These are phyloP conservation scores for Steinernema carpocapsae DNA, from an alignment of 2,888 invertebrate genomes.

Conservation along the genomic window DNA sequence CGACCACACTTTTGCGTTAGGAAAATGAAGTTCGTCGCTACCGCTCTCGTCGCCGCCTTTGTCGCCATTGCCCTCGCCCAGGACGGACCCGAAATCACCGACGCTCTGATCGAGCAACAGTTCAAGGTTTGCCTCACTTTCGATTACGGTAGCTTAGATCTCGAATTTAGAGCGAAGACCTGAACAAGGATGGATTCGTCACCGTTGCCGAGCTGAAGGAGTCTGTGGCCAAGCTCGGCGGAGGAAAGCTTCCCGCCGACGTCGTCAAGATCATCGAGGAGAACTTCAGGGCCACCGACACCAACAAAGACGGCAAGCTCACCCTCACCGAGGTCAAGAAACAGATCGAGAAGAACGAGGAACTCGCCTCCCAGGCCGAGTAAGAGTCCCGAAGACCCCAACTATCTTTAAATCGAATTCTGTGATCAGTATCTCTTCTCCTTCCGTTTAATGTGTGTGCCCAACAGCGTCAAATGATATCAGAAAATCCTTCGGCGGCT, in stretches of 20 bases:
- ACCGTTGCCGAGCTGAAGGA: slow-evolving; percentile 24
- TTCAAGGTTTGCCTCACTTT: slow-evolving; percentile 5
- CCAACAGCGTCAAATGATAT: slow-evolving; percentile 29
- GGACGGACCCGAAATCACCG: slow-evolving; percentile 18
- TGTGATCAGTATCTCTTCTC: slow-evolving; percentile 33
- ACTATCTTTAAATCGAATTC: not conserved
- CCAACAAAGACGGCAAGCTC: slow-evolving; percentile 33
- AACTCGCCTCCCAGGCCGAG: slow-evolving; percentile 26
- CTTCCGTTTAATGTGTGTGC: slow-evolving; percentile 31
- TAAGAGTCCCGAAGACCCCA: not conserved
- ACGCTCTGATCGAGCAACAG: slow-evolving; percentile 30
- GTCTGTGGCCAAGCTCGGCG: slow-evolving; percentile 18
- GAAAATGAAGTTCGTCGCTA: slow-evolving; percentile 25
- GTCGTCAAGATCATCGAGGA: slow-evolving; percentile 23
- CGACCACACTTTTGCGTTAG: slow-evolving; percentile 25
- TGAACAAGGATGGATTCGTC: slow-evolving; percentile 11
- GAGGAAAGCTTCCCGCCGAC: not conserved
- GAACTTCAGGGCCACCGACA: slow-evolving; percentile 28
- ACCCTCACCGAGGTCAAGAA: slow-evolving; percentile 26
- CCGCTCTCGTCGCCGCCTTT: slow-evolving; percentile 2
- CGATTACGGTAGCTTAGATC: slow-evolving; percentile 3
- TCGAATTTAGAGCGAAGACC: slow-evolving; percentile 9
- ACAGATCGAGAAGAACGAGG: slow-evolving; percentile 28
- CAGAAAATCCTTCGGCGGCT: not conserved
- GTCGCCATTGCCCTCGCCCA: slow-evolving; percentile 10